phyloP scores from a whole-genome alignment of 2,113 vertebrate species.

The Neofelis nebulosa region DNA sequence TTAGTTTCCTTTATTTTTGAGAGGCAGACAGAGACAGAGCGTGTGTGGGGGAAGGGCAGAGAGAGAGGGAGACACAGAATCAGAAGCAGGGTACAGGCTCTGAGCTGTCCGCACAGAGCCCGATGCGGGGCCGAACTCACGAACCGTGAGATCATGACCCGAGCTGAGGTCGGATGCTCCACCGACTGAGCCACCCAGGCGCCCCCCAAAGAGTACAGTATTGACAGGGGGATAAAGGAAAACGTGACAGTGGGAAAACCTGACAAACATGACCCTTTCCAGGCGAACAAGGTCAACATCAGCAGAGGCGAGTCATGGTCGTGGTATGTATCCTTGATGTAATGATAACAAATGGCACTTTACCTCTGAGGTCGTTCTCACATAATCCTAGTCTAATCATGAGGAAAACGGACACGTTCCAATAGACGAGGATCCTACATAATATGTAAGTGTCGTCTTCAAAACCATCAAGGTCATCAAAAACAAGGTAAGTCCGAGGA shows the following conservation, averaged over 20 bases:
- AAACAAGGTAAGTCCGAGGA: not conserved
- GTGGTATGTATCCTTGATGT: not conserved
- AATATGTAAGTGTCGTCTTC: not conserved
- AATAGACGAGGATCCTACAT: not conserved
- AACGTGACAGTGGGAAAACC: not conserved
- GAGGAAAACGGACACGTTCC: not conserved
- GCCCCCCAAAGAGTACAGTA: no score
- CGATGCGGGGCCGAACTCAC: no score
- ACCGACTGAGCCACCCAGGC: no score
- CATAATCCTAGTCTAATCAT: not conserved
- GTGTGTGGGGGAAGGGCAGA: no score
- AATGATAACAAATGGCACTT: not conserved
- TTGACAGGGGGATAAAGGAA: not conserved
- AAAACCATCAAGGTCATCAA: not conserved
- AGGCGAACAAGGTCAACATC: not conserved
- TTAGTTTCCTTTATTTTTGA: no score
- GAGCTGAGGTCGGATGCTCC: no score
- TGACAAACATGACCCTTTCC: not conserved
- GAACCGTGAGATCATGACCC: no score
- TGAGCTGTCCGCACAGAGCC: no score
- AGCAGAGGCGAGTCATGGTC: not conserved
- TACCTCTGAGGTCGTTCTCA: not conserved
- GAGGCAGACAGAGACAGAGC: no score
- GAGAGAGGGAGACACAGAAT: no score
- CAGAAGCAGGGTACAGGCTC: no score